A percentile compares a stretch with the other conserved stretches of the same genome.
These are phyloP conservation scores for Protomyctophum bolini DNA, from an alignment of 2,113 vertebrate species.

Conservation along the genomic window DNA sequence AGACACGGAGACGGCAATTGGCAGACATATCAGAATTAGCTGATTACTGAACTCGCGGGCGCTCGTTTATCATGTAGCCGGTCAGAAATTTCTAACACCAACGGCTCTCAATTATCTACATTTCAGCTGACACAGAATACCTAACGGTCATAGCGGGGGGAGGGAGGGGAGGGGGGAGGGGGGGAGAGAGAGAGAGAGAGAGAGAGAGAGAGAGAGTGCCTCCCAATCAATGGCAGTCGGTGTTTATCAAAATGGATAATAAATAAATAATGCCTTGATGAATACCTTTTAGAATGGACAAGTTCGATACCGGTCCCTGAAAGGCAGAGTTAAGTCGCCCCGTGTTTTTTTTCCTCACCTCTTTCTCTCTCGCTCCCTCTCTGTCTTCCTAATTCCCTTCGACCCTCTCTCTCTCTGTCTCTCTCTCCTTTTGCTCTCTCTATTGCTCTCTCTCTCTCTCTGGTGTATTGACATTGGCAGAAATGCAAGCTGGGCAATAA, in stretches of 20 bases:
- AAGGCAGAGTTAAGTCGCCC: conserved; percentile 38
- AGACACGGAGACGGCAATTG: not conserved
- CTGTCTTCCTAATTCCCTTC: not conserved
- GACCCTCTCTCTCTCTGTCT: not conserved
- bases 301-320: conserved; percentile 44
- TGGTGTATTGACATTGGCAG: conserved; percentile 57
- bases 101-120: conserved; percentile 11
- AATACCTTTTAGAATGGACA: conserved; percentile 51
- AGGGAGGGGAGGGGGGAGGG: not conserved
- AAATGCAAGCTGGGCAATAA: conserved; percentile 71
- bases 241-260: conserved; percentile 52
- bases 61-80: conserved; percentile 4
- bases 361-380: not conserved
- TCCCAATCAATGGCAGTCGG: conserved; percentile 27
- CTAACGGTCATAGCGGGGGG: conserved; percentile 20
- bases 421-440: not conserved
- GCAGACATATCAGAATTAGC: conserved; percentile 7
- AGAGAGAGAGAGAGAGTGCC: conserved; percentile 11
- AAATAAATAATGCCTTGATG: conserved; percentile 59
- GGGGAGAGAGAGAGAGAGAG: not conserved
- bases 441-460: conserved; percentile 27
- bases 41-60: not conserved
- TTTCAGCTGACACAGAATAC: conserved; percentile 23
- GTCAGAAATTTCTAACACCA: conserved; percentile 2
- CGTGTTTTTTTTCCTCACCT: conserved; percentile 28